Evolutionary conservation across 1,140 invertebrate genomes (phyloP).

Genomic region (Drosophila setifemur): DNA sequence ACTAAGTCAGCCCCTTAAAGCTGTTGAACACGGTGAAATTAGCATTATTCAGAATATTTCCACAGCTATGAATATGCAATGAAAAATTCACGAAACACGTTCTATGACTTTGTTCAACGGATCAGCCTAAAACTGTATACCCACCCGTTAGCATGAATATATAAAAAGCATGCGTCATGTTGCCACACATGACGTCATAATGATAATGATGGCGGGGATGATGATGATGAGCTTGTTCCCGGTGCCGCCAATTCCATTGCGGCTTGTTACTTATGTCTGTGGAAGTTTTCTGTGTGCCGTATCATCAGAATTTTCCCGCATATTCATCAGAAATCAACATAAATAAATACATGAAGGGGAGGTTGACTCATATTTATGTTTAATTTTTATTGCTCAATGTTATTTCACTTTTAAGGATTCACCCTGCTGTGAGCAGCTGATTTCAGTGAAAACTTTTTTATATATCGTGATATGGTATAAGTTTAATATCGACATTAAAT

Average conservation of each 20-base stretch:
- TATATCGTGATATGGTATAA: too few species aligned
- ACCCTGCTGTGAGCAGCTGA: slow-evolving; percentile 8
- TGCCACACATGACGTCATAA: slow-evolving; percentile 45
- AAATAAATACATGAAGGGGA: slow-evolving; percentile 5
- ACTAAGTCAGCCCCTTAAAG: neutral
- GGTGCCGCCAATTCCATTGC: slow-evolving; percentile 29
- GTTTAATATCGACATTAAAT: too few species aligned
- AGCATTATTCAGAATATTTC: slow-evolving; percentile 57
- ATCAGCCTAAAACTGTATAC: slow-evolving; percentile 8
- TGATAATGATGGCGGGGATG: slow-evolving; percentile 30
- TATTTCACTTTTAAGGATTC: neutral
- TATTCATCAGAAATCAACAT: slow-evolving; percentile 40
- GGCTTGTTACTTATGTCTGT: slow-evolving; percentile 23
- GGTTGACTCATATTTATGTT: slow-evolving; percentile 9
- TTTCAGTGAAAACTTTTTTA: slow-evolving; percentile 22
- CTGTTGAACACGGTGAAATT: slow-evolving; percentile 26
- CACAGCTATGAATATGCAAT: slow-evolving; percentile 60
- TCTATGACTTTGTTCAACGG: slow-evolving; percentile 13
- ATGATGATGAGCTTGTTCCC: slow-evolving; percentile 7
- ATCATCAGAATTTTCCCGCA: slow-evolving; percentile 38
- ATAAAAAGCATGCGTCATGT: slow-evolving; percentile 61
- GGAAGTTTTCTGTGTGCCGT: slow-evolving; percentile 24
- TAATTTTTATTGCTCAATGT: slow-evolving; percentile 32
- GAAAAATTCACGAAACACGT: slow-evolving; percentile 25
- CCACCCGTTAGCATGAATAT: slow-evolving; percentile 2